phyloP scores from a whole-genome alignment of 2,113 vertebrate genomes.

The Apteryx mantelli region DNA sequence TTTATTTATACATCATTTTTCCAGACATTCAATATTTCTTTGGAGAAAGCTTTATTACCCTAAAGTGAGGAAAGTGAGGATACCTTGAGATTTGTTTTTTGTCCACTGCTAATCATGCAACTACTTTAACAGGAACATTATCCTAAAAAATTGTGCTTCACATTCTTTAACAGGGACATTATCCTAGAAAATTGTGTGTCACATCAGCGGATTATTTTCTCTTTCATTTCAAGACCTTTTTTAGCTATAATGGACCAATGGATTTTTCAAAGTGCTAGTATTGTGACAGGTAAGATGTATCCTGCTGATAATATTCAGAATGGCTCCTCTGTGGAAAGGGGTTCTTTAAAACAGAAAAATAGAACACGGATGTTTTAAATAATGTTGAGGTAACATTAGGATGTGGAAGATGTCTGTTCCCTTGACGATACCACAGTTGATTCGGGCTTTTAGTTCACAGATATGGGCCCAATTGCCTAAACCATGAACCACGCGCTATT shows the following conservation, averaged over 20 bases:
- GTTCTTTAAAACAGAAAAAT: not conserved
- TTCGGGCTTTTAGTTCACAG: not conserved
- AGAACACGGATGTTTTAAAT: not conserved
- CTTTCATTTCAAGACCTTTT: not conserved
- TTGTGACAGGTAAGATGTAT: not conserved
- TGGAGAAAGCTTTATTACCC: conserved; percentile 23
- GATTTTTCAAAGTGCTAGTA: not conserved
- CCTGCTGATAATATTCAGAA: not conserved
- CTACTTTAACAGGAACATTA: not conserved
- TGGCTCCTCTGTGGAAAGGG: not conserved
- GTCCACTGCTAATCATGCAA: not conserved
- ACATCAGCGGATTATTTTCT: not conserved
- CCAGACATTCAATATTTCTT: conserved; percentile 22
- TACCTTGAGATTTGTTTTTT: not conserved
- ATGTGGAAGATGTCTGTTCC: not conserved
- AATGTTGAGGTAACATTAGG: not conserved
- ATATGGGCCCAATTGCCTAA: not conserved
- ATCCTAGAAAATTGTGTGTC: not conserved
- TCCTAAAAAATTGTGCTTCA: not conserved
- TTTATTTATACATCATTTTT: conserved; percentile 55
- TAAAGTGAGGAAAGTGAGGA: not conserved
- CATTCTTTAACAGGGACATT: not conserved
- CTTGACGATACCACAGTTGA: not conserved
- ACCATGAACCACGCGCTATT: not conserved
- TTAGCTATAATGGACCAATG: conserved; percentile 2